These are phyloP conservation scores for Enteromius anoplus DNA, from an alignment of 2,797 vertebrate genomes.

Conservation along the genomic window DNA sequence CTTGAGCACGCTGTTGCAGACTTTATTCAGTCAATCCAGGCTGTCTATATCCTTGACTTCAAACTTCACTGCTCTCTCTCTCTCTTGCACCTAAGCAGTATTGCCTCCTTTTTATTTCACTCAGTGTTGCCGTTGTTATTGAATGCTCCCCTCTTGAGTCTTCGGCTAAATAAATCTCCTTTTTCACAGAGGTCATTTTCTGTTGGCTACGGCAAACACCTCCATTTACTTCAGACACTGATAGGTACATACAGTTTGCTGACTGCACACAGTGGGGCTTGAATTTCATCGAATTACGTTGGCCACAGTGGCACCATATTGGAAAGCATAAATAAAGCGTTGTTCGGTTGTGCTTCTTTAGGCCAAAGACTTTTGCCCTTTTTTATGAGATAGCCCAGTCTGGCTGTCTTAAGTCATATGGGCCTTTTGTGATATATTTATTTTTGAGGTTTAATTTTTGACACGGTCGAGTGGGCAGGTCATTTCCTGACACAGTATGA, in stretches of 20 bases:
- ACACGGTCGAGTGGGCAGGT: conserved; percentile 63
- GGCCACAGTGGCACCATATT: conserved; percentile 60
- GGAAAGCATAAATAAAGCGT: conserved; percentile 51
- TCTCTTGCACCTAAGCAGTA: conserved; percentile 9
- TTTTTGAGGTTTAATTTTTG: conserved; percentile 61
- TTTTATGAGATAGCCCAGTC: conserved; percentile 65
- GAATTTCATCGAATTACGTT: conserved; percentile 66
- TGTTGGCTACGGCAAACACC: conserved; percentile 32
- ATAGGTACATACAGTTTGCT: conserved; percentile 36
- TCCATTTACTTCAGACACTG: conserved; percentile 41
- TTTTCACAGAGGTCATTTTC: conserved; percentile 46
- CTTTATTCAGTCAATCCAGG: conserved; percentile 64
- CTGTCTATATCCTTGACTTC: conserved; percentile 66
- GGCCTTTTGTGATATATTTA: conserved; percentile 73
- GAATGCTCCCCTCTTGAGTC: conserved; percentile 36
- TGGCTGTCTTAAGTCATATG: conserved; percentile 64
- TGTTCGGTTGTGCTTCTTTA: conserved; percentile 56
- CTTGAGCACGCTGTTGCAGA: conserved; percentile 61
- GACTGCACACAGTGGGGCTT: conserved; percentile 44
- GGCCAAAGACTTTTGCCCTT: conserved; percentile 57
- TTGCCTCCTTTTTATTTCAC: conserved; percentile 26
- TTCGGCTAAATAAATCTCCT: conserved; percentile 46
- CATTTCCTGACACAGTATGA: conserved; percentile 73
- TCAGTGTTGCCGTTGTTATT: conserved; percentile 18
- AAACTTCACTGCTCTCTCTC: conserved; percentile 56